Conservation (phyloP, 2,113 vertebrate genomes). For the Progne subis region DNA sequence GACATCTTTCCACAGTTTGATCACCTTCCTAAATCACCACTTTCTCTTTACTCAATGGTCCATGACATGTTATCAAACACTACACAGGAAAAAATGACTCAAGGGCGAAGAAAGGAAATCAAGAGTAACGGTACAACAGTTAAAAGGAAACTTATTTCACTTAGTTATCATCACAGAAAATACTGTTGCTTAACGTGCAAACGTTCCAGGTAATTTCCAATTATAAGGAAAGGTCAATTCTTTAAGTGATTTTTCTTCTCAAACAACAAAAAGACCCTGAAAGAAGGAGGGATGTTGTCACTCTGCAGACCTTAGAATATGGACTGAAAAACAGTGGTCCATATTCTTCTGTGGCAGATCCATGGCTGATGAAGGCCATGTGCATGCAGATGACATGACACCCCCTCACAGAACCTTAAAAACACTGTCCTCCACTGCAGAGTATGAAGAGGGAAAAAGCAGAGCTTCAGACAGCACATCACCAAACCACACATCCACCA, state of each 20-base stretch:
- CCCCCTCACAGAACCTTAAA: background rate
- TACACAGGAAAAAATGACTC: conserved; percentile 32
- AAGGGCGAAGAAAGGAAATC: background rate
- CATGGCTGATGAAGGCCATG: background rate
- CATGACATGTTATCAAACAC: conserved; percentile 4
- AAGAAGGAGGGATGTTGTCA: background rate
- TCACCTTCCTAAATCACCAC: background rate
- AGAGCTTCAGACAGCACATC: background rate
- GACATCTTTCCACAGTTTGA: background rate
- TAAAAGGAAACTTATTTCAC: conserved; percentile 26
- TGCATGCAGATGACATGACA: background rate
- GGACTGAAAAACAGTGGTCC: background rate
- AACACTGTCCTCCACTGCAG: background rate
- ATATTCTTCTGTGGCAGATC: background rate
- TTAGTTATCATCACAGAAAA: conserved; percentile 32
- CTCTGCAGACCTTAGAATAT: background rate
- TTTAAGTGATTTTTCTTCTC: background rate
- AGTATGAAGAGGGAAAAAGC: background rate
- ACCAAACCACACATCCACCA: background rate
- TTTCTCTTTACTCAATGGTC: conserved; percentile 20
- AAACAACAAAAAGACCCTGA: background rate
- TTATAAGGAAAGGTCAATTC: conserved; percentile 31
- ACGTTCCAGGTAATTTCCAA: background rate
- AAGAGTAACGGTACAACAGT: conserved; percentile 24
- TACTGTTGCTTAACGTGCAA: background rate